Evolutionary conservation across 2,888 invertebrate genomes (phyloP), one percentile per base, ranked within the genome.

Genomic region (Serrognathus titanus): DNA sequence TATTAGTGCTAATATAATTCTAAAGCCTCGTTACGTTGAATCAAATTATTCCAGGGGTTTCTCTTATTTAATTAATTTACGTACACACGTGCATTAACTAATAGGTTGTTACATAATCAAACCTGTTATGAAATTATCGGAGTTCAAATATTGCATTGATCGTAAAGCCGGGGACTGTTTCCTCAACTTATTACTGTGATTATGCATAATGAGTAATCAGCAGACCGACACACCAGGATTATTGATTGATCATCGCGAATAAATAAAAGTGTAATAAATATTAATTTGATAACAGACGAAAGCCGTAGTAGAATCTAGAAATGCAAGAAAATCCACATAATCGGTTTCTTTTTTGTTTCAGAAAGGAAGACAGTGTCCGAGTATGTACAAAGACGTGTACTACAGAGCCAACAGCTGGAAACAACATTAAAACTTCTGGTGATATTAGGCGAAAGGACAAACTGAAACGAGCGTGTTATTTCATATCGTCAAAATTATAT

Each of bases 391-490:
- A 78, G 92, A 93, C 75, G 91, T 93, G 80, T 90, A 93, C 81
- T 94, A 94, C 78, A 92, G 91, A 88, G 92, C 92, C 73, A 92
- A 91, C 82, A 92, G 86, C 82, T 92, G 92, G 92, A 90, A 89
- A 81, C 90, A 90, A 77, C 89, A 89, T 80, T 88, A 78, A 81
- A 75, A 45, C 16, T 31, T 48, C n/a, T 53, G 55, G 50, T 46
- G 36, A 36, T 47, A 40, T 47, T 20, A 40, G 37, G 31, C 48
- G 35, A 31, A 35, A n/a, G 37, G 51, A 51, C 51, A 7, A 3
- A 40, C 31, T 31, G 52, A 48, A 48, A 57, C 57, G 16, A 45
- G 50, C 20, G 49, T 49, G 50, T 48, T 45, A 20, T 38, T 56
- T 38, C 51, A 51, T 51, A 56, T 56, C 56, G 50, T 43, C 45